These are phyloP conservation scores for Chymomyza fuscimana DNA, from an alignment of 2,888 invertebrate genomes.

Conservation along the genomic window DNA sequence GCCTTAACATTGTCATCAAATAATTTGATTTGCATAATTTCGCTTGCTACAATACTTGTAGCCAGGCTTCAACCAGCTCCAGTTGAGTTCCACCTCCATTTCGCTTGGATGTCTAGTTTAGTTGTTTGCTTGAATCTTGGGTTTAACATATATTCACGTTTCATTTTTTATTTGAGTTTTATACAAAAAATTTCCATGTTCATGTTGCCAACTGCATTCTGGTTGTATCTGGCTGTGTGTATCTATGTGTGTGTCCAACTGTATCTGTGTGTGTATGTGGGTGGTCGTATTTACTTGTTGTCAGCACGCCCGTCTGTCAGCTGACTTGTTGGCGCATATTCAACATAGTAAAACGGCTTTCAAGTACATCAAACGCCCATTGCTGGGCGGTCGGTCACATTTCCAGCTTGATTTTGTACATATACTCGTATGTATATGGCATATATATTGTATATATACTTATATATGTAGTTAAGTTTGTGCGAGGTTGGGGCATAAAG, in stretches of 20 bases:
- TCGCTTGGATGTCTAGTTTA: neutral
- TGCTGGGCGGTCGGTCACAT: conserved; percentile 29
- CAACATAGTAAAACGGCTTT: conserved; percentile 48
- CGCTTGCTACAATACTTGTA: conserved; percentile 50
- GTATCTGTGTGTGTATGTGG: conserved; percentile 24
- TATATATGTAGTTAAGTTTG: no score
- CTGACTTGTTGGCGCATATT: conserved; percentile 52
- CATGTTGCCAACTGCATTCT: conserved; percentile 42
- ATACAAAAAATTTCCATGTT: conserved; percentile 47
- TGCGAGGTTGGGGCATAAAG: neutral
- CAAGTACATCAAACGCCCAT: conserved; percentile 67
- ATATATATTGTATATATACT: neutral
- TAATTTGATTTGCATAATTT: conserved; percentile 78
- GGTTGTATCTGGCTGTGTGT: conserved; percentile 31
- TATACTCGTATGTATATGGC: neutral
- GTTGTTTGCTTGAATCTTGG: neutral
- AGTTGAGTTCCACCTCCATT: no score
- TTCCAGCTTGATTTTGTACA: neutral
- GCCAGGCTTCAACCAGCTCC: neutral
- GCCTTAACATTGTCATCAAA: conserved; percentile 72
- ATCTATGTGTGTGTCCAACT: conserved; percentile 45
- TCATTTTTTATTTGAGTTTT: conserved; percentile 42
- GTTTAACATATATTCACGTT: conserved; percentile 12
- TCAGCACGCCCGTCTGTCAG: conserved; percentile 41
- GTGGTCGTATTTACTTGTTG: conserved; percentile 43